Conservation (phyloP, 1,140 invertebrate species). For the Mycetomoellerius zeteki region DNA sequence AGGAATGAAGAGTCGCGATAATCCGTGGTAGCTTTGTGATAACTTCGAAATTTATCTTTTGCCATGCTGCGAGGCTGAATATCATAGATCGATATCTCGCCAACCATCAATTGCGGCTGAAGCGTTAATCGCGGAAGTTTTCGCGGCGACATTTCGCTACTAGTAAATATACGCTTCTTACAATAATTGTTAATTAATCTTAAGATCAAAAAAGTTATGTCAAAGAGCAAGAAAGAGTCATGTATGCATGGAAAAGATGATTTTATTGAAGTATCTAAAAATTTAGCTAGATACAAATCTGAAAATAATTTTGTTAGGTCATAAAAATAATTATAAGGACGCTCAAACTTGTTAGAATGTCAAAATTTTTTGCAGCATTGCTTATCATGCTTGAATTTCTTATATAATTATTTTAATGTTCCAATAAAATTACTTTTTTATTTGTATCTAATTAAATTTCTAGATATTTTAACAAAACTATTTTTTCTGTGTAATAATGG, state of each 20-base stretch:
- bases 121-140: conserved; percentile 44
- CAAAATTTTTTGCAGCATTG: no score
- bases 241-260: no score
- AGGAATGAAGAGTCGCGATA: conserved; percentile 43
- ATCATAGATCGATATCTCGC: conserved; percentile 59
- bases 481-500: neutral
- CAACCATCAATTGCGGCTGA: conserved; percentile 46
- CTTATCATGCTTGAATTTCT: no score
- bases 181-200: neutral
- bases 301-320: no score
- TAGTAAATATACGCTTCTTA: neutral
- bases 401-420: no score
- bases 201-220: neutral
- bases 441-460: no score
- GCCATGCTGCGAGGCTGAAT: conserved; percentile 13
- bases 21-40: conserved; percentile 39
- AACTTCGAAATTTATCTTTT: conserved; percentile 50
- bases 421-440: no score
- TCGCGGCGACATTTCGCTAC: neutral
- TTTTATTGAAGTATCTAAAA: no score
- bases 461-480: no score
- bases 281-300: no score
- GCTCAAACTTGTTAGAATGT: no score
- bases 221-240: neutral
- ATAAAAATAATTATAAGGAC: no score